These are phyloP conservation scores for Lasioglossum albipes DNA, from an alignment of 1,140 invertebrate genomes.

Conservation along the genomic window DNA sequence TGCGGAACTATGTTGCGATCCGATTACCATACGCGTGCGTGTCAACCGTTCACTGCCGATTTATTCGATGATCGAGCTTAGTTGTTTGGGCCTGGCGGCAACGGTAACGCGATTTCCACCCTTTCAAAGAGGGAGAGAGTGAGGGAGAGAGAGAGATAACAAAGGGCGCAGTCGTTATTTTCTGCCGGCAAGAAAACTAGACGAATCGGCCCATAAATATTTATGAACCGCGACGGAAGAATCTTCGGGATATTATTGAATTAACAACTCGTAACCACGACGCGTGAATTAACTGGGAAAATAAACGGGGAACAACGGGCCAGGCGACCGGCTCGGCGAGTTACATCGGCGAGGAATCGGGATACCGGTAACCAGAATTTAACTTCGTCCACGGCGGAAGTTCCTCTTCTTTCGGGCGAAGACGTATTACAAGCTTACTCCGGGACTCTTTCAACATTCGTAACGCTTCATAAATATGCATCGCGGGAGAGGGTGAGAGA, in stretches of 20 bases:
- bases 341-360: background rate
- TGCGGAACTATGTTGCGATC: background rate
- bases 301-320: background rate
- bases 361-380: slow-evolving; percentile 7
- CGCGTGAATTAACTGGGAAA: background rate
- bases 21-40: background rate
- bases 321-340: background rate
- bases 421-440: slow-evolving; percentile 27
- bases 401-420: background rate
- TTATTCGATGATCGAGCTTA: background rate
- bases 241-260: background rate
- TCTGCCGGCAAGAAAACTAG: background rate
- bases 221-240: background rate
- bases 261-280: background rate
- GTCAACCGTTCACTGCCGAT: background rate
- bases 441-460: slow-evolving; percentile 26
- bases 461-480: slow-evolving; percentile 46
- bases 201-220: background rate
- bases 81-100: too few relatives aligned
- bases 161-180: background rate
- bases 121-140: too few relatives aligned
- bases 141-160: too few relatives aligned
- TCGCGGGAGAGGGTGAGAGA: background rate
- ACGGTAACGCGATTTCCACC: too few relatives aligned
- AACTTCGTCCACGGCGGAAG: background rate